Conservation (phyloP, 2,113 vertebrate species). For the Macaca mulatta region DNA sequence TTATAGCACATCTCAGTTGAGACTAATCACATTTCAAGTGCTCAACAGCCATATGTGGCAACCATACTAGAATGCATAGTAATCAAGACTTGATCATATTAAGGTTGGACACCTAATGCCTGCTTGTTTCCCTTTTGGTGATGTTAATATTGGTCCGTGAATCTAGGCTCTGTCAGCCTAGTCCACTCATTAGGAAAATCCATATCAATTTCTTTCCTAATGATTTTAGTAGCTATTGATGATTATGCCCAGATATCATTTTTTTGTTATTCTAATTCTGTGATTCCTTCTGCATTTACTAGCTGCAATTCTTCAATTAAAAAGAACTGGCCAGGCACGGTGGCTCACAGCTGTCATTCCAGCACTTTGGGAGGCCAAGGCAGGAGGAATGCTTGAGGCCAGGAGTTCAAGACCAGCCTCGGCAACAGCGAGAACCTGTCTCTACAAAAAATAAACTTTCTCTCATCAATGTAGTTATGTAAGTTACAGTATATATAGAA, state of each 20-base stretch:
- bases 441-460: neutral
- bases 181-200: neutral
- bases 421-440: too few relatives aligned
- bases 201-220: neutral
- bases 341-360: too few relatives aligned
- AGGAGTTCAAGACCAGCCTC: too few relatives aligned
- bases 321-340: neutral
- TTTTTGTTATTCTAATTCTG: neutral
- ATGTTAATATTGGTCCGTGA: neutral
- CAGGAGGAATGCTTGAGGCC: too few relatives aligned
- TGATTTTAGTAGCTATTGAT: neutral
- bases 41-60: neutral
- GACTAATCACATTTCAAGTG: neutral
- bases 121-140: neutral
- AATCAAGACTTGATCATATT: neutral
- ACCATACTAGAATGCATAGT: neutral
- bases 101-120: neutral
- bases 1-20: neutral
- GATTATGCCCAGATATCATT: neutral
- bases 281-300: neutral
- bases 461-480: neutral
- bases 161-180: neutral
- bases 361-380: too few relatives aligned
- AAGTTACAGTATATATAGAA: neutral
- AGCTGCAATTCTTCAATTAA: slow-evolving; percentile 24